phyloP scores from a whole-genome alignment of 2,888 invertebrate genomes.

The Perithous albicinctus region DNA sequence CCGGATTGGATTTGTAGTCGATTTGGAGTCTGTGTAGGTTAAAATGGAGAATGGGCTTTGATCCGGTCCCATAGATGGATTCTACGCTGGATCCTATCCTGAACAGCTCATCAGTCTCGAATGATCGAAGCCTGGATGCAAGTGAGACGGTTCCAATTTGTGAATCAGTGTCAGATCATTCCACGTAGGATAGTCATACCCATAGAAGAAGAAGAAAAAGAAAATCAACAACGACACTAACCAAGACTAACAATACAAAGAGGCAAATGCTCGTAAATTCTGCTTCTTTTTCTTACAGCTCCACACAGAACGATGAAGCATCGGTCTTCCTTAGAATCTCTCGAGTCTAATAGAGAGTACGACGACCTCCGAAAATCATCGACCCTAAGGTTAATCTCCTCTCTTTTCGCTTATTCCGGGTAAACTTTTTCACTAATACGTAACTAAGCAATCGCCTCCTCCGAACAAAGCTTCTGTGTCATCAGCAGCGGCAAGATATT shows the following conservation, averaged over 20 bases:
- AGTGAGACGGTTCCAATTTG: conserved; percentile 27
- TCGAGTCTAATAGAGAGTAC: conserved; percentile 38
- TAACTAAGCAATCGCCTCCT: conserved; percentile 27
- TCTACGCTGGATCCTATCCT: background rate
- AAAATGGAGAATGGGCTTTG: too few species aligned
- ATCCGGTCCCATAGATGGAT: background rate
- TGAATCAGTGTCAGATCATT: conserved; percentile 44
- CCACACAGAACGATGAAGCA: conserved; percentile 36
- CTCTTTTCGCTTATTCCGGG: conserved; percentile 15
- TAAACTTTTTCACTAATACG: conserved; percentile 43
- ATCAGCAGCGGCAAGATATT: background rate
- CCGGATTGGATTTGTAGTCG: too few species aligned
- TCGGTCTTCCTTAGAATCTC: conserved; percentile 37
- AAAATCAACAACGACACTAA: background rate
- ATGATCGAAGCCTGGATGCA: conserved; percentile 24
- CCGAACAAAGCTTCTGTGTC: conserved; percentile 46
- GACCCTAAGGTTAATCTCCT: conserved; percentile 52
- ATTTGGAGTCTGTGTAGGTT: too few species aligned
- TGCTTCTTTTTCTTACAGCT: conserved; percentile 10
- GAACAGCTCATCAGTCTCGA: background rate
- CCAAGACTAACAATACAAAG: background rate
- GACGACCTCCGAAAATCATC: conserved; percentile 54
- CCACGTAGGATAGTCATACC: background rate
- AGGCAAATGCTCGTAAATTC: conserved; percentile 10
- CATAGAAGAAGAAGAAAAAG: conserved; percentile 6